phyloP scores from a whole-genome alignment of 2,888 invertebrate genomes.

The Lydus trimaculatus region DNA sequence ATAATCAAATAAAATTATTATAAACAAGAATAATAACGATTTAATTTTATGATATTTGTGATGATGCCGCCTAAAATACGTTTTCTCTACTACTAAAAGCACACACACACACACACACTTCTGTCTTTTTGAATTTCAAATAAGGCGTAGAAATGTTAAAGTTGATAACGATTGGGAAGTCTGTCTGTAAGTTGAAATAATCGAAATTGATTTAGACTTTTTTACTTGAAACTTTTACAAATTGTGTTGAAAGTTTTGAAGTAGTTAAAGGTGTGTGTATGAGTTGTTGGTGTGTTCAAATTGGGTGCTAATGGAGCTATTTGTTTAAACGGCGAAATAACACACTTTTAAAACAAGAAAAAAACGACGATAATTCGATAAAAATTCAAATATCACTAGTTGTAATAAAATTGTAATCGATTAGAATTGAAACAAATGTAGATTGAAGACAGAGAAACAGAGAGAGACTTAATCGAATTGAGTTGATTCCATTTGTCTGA shows the following conservation, averaged over 20 bases:
- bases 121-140: constrained; percentile 48
- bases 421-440: background rate
- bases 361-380: background rate
- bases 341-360: background rate
- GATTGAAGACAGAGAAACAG: no score
- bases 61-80: constrained; percentile 26
- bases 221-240: constrained; percentile 46
- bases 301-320: constrained; percentile 50
- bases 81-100: constrained; percentile 33
- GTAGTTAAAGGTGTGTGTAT: constrained; percentile 38
- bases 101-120: constrained; percentile 43
- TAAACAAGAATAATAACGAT: background rate
- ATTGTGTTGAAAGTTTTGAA: constrained; percentile 47
- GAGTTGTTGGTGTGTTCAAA: constrained; percentile 18
- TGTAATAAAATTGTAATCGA: background rate
- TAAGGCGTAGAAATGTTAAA: constrained; percentile 42
- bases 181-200: constrained; percentile 44
- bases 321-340: constrained; percentile 37
- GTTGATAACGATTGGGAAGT: constrained; percentile 40
- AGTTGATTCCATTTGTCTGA: constrained; percentile 18
- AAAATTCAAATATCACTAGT: background rate
- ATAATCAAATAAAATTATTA: no score
- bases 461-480: constrained; percentile 10
- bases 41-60: background rate
- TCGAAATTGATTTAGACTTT: constrained; percentile 50